Conservation (phyloP, 2,113 vertebrate genomes). For the Pandion haliaetus region DNA sequence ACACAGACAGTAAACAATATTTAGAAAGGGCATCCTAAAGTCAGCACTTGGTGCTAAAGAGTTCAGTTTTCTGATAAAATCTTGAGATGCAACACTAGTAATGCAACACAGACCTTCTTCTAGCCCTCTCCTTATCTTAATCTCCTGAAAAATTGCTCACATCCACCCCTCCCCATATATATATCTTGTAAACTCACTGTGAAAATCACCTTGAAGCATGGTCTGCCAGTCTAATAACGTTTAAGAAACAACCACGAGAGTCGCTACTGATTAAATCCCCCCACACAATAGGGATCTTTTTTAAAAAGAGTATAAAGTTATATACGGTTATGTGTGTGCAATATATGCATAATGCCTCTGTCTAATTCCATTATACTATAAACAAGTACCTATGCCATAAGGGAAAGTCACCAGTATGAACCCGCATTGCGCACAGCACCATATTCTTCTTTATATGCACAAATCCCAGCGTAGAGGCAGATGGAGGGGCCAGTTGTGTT, state of each 20-base stretch:
- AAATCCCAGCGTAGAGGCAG: slow-evolving; percentile 60
- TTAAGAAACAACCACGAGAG: not conserved
- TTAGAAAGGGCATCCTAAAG: not conserved
- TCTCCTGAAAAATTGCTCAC: not conserved
- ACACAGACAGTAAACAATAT: not conserved
- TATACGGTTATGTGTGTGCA: not conserved
- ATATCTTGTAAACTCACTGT: not conserved
- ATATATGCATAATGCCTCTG: not conserved
- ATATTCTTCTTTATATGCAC: slow-evolving; percentile 4
- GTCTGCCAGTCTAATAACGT: not conserved
- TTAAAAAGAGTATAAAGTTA: not conserved
- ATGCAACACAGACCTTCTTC: not conserved
- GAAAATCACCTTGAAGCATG: not conserved
- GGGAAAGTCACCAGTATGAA: not conserved
- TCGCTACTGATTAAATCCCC: not conserved
- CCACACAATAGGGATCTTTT: not conserved
- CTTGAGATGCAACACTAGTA: not conserved
- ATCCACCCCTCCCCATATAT: not conserved
- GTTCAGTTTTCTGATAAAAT: not conserved
- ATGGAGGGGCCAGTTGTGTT: slow-evolving; percentile 69
- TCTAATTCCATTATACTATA: not conserved
- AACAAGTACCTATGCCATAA: not conserved
- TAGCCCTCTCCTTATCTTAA: not conserved
- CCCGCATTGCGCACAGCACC: not conserved
- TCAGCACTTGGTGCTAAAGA: not conserved